Base-by-base conservation (phyloP, 2,888 invertebrate genomes). In the Lycia hirtaria region DNA sequence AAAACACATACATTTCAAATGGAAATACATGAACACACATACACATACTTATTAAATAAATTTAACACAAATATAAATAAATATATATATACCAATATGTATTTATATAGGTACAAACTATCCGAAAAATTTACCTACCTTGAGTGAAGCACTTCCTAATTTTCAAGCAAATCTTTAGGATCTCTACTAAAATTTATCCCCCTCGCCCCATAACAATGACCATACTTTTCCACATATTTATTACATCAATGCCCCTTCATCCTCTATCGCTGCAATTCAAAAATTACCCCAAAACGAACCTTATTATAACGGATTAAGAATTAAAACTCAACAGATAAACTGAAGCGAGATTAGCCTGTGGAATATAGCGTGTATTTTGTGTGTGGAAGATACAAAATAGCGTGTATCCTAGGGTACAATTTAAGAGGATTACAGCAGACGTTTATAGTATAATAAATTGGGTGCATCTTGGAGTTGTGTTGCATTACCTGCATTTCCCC, bases 371-470 rank as follows among this genome's bases (percentile, higher is more conserved):
- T 26, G 26, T 26, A 26, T 26, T 26, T 15, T n/a, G 4, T 5
- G 7, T n/a, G 15, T 10, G 26, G 9, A 41, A 41, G 41, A 26
- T 41, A 26, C 17, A 41, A 41, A 41, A 17, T 26, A 17, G 41
- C 17, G 0, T 26, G 10, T 41, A 2, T 35, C 30, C 49, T 48
- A 49, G 33, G 44, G 15, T 62, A 70, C 76, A 75, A 80, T 82
- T 78, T 79, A 75, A 75, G 73, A 68, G 80, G 80, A 80, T 81
- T 77, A 78, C 69, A 33, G 58, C 52, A 53, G 75, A 83, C 80
- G 68, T 83, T 83, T 83, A 84, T 80, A 78, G 76, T 57, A 76
- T 75, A 60, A 80, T 83, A 84, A 81, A 83, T 84, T 79, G 63
- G 68, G 33, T 75, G 73, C 78, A 78, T 64, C 70, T 71, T 72